Evolutionary conservation across 2,113 vertebrate genomes (phyloP), one percentile per base, ranked within the genome.

Genomic region (Grantiella picta): DNA sequence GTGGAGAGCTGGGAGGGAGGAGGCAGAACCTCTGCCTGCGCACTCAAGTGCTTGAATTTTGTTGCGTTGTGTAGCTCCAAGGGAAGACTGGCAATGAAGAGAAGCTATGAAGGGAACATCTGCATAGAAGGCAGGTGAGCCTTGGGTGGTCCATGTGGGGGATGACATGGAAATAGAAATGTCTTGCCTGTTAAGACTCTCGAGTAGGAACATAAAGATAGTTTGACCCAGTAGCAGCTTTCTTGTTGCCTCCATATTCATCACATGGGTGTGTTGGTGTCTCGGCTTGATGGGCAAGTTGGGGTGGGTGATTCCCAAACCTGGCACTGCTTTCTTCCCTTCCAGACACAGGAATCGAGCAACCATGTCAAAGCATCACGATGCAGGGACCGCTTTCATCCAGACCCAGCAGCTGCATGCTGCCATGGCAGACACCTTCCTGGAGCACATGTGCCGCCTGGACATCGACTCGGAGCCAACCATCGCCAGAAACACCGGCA

Each of bases 371-470:
- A 98, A 99, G 95, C 96, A 98, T 73, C 99, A 98, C 0, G 98
- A 99, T 82, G 97, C 94, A 10, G 98, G 98, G 35, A 98, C 98
- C 1, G 98, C 98, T 94, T 98, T 99, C 97, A 98, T 99, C 82
- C 98, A 99, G 97, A 98, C 97, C 21, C 99, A 99, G 98, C 99
- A 99, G 98, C 95, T 99, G 66, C 98, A 98, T 0, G 99, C 99
- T 82, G 99, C 99, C 66, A 99, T 99, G 98, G 99, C 99, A 0
- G 99, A 99, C 96, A 99, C 99, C 5, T 98, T 98, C 89, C 95
- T 99, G 90, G 99, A 99, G 96, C 99, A 99, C 97, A 98, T 99
- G 98, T 99, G 99, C 82, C 99, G 99, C 89, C 97, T 99, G 97
- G 99, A 99, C 98, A 99, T 99, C 0, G 99, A 99, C 97, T 99